A percentile compares a stretch with the other conserved stretches of the same genome.
These are phyloP conservation scores for Limnephilus auricula DNA, from an alignment of 2,888 invertebrate species.

Conservation along the genomic window DNA sequence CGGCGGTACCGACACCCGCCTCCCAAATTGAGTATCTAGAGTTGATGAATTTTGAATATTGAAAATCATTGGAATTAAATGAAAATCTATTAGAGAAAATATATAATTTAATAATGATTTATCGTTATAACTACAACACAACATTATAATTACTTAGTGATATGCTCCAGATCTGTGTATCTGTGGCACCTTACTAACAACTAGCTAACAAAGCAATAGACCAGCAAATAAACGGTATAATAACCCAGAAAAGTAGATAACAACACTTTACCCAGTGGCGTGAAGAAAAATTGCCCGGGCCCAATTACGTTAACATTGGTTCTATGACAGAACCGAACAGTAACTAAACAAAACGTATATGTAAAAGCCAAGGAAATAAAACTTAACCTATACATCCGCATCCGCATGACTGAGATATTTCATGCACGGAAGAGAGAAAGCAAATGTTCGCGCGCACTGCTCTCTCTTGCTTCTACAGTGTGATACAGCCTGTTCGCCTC, in stretches of 20 bases:
- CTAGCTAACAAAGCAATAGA: not conserved
- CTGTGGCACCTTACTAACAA: not conserved
- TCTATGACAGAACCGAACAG: no score
- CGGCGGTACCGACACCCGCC: no score
- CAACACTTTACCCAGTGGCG: not conserved
- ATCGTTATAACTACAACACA: not conserved
- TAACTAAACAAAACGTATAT: no score
- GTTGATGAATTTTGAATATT: no score
- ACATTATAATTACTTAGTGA: not conserved
- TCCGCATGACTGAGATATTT: no score
- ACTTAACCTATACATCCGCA: no score
- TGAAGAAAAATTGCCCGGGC: not conserved
- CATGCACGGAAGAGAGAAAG: no score
- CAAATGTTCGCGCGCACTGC: no score
- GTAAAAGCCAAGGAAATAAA: no score
- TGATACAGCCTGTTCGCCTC: no score
- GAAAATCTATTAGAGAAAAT: not conserved
- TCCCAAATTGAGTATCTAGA: no score
- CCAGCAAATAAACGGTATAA: not conserved
- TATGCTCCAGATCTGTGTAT: not conserved
- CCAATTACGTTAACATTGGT: not conserved
- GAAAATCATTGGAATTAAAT: not conserved
- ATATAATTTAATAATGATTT: not conserved
- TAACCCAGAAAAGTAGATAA: not conserved
- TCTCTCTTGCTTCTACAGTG: no score